phyloP scores from a whole-genome alignment of 2,888 invertebrate genomes.

The Listrodromus nycthemerus region DNA sequence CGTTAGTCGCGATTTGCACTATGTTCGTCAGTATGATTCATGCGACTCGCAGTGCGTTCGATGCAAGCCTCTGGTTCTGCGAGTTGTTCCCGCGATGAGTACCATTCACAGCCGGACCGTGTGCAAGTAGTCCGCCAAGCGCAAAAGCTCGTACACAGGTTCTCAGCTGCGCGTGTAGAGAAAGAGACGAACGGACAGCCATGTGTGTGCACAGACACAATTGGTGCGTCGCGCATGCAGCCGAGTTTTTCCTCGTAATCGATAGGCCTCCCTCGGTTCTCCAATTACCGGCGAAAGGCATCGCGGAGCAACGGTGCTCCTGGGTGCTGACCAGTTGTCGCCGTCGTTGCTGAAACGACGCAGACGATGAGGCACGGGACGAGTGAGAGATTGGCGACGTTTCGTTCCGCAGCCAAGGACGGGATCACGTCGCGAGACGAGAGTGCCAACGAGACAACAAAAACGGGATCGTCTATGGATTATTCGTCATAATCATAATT shows the following conservation, averaged over 20 bases:
- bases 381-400: constrained; percentile 37
- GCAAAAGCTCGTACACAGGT: constrained; percentile 63
- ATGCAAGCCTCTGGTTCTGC: not conserved
- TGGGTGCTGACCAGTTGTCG: constrained; percentile 24
- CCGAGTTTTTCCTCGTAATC: constrained; percentile 82
- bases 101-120: not conserved
- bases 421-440: constrained; percentile 42
- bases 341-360: constrained; percentile 10
- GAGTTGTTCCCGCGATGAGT: constrained; percentile 19
- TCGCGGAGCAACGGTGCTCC: constrained; percentile 39
- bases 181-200: constrained; percentile 1
- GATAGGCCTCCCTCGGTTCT: constrained; percentile 80
- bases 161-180: constrained; percentile 51
- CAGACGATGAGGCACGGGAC: constrained; percentile 4
- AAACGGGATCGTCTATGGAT: constrained; percentile 32
- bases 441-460: not conserved
- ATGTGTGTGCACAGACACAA: constrained; percentile 47
- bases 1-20: not conserved
- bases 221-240: constrained; percentile 68
- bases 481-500: too few relatives aligned
- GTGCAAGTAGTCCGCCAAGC: constrained; percentile 66
- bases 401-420: constrained; percentile 48
- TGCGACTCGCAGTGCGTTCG: not conserved
- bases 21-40: not conserved
- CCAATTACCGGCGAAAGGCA: constrained; percentile 80